Evolutionary conservation across 1,140 invertebrate genomes (phyloP), one percentile per base, ranked within the genome.

Genomic region (Amyelois transitella): DNA sequence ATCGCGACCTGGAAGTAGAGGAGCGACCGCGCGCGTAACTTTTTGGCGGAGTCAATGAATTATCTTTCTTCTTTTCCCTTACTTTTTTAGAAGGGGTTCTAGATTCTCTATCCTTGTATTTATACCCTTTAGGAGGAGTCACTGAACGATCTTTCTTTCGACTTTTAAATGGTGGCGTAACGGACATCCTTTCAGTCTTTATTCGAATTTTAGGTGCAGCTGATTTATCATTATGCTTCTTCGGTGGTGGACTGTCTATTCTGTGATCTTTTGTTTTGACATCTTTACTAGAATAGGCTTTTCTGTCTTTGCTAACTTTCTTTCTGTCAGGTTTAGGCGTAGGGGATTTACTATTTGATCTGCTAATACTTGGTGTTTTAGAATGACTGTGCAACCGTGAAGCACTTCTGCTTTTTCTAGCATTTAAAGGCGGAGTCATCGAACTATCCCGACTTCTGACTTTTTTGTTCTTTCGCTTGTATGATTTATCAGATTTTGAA

Each of bases 41-140:
- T 51, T 81, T 77, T 5, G 84, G 81, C 10, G 81, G 82, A 2
- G 84, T 86, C 21, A 86, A 53, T 6, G 82, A 86, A 54, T 60
- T 77, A 38, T 38, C 32, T 14, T 14, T 38, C 4, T 38, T 38
- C 32, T 38, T 28, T 18, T 84, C 77, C 62, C 66, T 75, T 0
- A 25, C 53, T 62, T 74, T 78, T 51, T 68, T 71, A 6, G 61
- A 52, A 18, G 68, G 64, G 14, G 69, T 69, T 6, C 55, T 55
- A 18, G 72, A 62, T 52, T 61, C 64, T 10, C 55, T 52, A 19
- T 74, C 69, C 47, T 77, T 77, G 28, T 69, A 66, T 58, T 79
- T 81, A 51, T 67, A 72, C 25, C 61, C 74, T 61, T 58, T 78
- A 10, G 67, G 67, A 14, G 81, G 66, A 20, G 71, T 72, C 7